Evolutionary conservation across 2,888 invertebrate genomes (phyloP).

Genomic region (Nezara viridula): DNA sequence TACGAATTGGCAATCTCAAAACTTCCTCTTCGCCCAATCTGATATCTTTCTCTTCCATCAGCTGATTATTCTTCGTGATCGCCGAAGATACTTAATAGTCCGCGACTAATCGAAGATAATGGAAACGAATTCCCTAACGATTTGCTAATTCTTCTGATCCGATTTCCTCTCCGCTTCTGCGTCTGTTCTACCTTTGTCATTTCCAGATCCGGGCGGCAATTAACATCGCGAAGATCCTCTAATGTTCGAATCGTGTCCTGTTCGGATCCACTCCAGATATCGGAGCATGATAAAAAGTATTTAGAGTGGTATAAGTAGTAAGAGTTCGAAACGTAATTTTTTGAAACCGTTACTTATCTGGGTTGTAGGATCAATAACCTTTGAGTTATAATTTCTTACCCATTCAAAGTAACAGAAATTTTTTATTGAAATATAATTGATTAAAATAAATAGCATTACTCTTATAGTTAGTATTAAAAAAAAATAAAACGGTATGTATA

Average conservation of each 20-base stretch:
- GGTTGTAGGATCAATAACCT: background rate
- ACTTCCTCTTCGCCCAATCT: background rate
- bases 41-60: background rate
- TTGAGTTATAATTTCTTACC: background rate
- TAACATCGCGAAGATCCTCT: background rate
- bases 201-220: background rate
- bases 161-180: background rate
- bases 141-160: conserved; percentile 13
- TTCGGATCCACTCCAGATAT: conserved; percentile 10
- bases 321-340: background rate
- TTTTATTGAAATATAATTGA: too few relatives aligned
- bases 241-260: conserved; percentile 10
- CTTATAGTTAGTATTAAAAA: too few relatives aligned
- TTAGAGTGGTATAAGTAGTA: background rate
- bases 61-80: background rate
- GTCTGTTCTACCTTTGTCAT: background rate
- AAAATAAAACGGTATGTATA: too few relatives aligned
- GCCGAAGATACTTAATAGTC: background rate
- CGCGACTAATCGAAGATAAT: conserved; percentile 2
- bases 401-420: background rate
- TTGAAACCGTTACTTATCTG: background rate
- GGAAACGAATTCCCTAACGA: background rate
- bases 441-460: too few relatives aligned
- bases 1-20: background rate
- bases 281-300: background rate